A percentile compares a stretch with the other conserved stretches of the same genome.
phyloP scores from a whole-genome alignment of 2,888 invertebrate genomes.

The Eretmocerus hayati region DNA sequence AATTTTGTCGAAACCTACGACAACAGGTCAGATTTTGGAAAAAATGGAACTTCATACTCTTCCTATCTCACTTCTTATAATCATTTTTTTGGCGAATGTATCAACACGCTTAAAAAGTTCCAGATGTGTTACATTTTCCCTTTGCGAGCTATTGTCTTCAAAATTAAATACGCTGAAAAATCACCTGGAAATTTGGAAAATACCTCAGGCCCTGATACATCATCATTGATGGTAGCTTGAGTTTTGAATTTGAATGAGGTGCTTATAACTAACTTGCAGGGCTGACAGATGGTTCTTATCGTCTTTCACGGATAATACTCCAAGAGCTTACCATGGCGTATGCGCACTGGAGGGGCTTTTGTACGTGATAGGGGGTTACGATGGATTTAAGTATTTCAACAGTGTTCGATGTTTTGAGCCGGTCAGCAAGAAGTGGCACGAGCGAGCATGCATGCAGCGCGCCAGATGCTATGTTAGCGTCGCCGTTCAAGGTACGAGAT shows the following conservation, averaged over 20 bases:
- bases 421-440: constrained; percentile 65
- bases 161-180: too few species aligned
- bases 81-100: too few species aligned
- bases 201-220: too few species aligned
- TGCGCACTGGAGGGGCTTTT: constrained; percentile 63
- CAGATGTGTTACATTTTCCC: too few species aligned
- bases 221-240: too few species aligned
- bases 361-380: constrained; percentile 78
- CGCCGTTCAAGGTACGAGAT: constrained; percentile 56
- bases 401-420: constrained; percentile 77
- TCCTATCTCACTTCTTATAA: too few species aligned
- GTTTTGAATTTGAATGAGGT: too few species aligned
- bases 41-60: too few species aligned
- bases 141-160: too few species aligned
- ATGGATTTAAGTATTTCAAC: constrained; percentile 70
- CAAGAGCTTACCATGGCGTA: constrained; percentile 74
- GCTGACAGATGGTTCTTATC: constrained; percentile 72
- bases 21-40: constrained; percentile 52
- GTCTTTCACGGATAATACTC: constrained; percentile 59
- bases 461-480: constrained; percentile 75
- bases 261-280: constrained; percentile 46
- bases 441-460: constrained; percentile 73
- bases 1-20: constrained; percentile 74
- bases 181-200: too few species aligned
- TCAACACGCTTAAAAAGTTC: too few species aligned